These are phyloP conservation scores for Geotrupes spiniger DNA, from an alignment of 2,888 invertebrate genomes.

Conservation along the genomic window DNA sequence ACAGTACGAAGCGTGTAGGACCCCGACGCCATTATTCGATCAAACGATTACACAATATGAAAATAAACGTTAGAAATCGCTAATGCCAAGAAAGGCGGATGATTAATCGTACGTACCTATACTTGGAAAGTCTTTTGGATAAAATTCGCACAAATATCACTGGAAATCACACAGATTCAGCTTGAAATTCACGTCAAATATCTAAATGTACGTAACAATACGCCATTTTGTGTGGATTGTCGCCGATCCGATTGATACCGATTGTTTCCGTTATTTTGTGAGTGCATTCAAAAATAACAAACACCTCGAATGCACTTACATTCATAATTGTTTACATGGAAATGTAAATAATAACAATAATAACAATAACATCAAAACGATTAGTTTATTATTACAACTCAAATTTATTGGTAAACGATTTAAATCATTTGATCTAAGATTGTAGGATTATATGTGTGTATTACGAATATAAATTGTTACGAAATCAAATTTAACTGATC, in stretches of 20 bases:
- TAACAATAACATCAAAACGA: too few relatives aligned
- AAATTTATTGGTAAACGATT: too few relatives aligned
- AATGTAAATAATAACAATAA: too few relatives aligned
- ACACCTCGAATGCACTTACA: not conserved
- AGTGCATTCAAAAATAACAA: conserved; percentile 4
- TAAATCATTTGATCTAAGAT: too few relatives aligned
- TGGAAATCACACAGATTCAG: conserved; percentile 48
- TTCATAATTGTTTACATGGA: too few relatives aligned
- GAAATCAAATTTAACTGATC: too few relatives aligned
- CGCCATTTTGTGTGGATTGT: conserved; percentile 38
- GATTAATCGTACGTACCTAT: conserved; percentile 40
- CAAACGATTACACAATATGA: conserved; percentile 20
- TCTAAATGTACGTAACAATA: conserved; percentile 42
- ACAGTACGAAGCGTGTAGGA: conserved; percentile 8
- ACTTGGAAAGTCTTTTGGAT: conserved; percentile 48
- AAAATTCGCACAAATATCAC: conserved; percentile 52
- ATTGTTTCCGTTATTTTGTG: conserved; percentile 15
- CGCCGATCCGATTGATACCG: conserved; percentile 11
- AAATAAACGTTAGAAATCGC: conserved; percentile 6
- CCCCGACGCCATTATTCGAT: conserved; percentile 19
- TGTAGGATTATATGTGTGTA: too few relatives aligned
- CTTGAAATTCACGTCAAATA: conserved; percentile 44
- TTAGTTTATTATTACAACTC: too few relatives aligned
- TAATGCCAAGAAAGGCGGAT: too few relatives aligned
- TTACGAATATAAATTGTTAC: too few relatives aligned